These are phyloP conservation scores for Neocrepidodera transversa DNA, from an alignment of 2,888 invertebrate genomes.

Conservation along the genomic window DNA sequence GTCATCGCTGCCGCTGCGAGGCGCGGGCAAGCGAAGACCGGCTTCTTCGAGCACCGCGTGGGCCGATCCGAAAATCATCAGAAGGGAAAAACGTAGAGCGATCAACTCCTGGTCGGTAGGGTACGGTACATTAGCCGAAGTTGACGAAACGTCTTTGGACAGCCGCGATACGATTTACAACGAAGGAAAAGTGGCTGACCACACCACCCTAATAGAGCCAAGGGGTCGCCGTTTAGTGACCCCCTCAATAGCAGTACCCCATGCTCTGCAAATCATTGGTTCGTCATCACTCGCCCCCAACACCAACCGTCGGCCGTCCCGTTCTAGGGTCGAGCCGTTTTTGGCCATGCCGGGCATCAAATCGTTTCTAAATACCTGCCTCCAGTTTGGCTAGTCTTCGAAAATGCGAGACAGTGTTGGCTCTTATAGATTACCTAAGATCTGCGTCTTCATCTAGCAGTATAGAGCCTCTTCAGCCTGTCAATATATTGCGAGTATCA, in stretches of 20 bases:
- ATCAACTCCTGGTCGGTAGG: slow-evolving; percentile 70
- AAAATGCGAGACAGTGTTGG: slow-evolving; percentile 79
- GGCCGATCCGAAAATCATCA: slow-evolving; percentile 60
- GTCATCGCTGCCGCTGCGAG: slow-evolving; percentile 42
- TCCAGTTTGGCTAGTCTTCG: slow-evolving; percentile 65
- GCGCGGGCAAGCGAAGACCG: slow-evolving; percentile 55
- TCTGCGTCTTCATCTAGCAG: slow-evolving; percentile 58
- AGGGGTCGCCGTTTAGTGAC: slow-evolving; percentile 38
- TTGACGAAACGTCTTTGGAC: slow-evolving; percentile 58
- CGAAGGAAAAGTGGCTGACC: slow-evolving; percentile 58
- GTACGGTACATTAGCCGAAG: slow-evolving; percentile 68
- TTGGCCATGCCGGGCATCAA: slow-evolving; percentile 57
- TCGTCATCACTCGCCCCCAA: slow-evolving; percentile 43
- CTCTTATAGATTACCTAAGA: slow-evolving; percentile 63
- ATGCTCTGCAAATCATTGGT: slow-evolving; percentile 34
- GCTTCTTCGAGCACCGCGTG: slow-evolving; percentile 56
- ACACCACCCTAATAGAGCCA: slow-evolving; percentile 52
- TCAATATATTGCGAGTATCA: slow-evolving; percentile 64
- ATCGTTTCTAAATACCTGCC: slow-evolving; percentile 52
- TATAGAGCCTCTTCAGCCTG: slow-evolving; percentile 56
- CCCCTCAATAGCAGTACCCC: slow-evolving; percentile 38
- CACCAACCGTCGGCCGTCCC: slow-evolving; percentile 49
- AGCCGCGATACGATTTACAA: slow-evolving; percentile 43
- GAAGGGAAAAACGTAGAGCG: slow-evolving; percentile 58
- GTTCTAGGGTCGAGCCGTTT: slow-evolving; percentile 48